Evolutionary conservation across 2,113 vertebrate species (phyloP).

Genomic region (Sarotherodon lohbergeri): DNA sequence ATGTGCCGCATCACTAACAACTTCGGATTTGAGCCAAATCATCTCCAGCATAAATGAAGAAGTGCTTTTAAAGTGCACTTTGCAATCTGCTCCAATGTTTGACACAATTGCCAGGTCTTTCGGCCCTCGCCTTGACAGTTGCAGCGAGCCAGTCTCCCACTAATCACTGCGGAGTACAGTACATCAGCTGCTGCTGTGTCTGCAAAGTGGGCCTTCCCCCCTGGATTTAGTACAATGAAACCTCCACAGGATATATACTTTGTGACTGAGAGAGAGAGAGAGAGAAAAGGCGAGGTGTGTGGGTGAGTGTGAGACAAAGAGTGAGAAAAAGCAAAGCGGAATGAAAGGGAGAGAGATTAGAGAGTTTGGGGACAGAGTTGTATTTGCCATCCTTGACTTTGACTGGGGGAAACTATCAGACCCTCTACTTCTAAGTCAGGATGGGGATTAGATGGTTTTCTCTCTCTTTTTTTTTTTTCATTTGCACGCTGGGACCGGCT

Average conservation of each 20-base stretch:
- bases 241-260: constrained; percentile 7
- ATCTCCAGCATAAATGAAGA: not conserved
- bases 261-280: not conserved
- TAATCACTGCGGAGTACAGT: constrained; percentile 52
- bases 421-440: constrained; percentile 8
- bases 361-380: constrained; percentile 32
- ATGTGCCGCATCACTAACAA: not conserved
- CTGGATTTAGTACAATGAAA: constrained; percentile 40
- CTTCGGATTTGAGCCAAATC: constrained; percentile 16
- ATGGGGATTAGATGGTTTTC: constrained; percentile 32
- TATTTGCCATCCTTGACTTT: constrained; percentile 44
- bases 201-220: constrained; percentile 37
- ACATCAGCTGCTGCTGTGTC: constrained; percentile 53
- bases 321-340: not conserved
- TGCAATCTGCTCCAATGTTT: constrained; percentile 24
- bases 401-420: constrained; percentile 17
- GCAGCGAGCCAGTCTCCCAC: constrained; percentile 17
- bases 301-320: not conserved
- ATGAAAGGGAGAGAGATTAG: not conserved
- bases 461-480: not conserved
- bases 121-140: constrained; percentile 9
- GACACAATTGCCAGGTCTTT: constrained; percentile 8
- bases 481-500: constrained; percentile 23
- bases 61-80: constrained; percentile 15
- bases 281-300: not conserved